Percentiles rank a stretch among this genome's conserved stretches.
These are phyloP conservation scores for Brevimyrus niger DNA, from an alignment of 2,113 vertebrate genomes.

Conservation along the genomic window DNA sequence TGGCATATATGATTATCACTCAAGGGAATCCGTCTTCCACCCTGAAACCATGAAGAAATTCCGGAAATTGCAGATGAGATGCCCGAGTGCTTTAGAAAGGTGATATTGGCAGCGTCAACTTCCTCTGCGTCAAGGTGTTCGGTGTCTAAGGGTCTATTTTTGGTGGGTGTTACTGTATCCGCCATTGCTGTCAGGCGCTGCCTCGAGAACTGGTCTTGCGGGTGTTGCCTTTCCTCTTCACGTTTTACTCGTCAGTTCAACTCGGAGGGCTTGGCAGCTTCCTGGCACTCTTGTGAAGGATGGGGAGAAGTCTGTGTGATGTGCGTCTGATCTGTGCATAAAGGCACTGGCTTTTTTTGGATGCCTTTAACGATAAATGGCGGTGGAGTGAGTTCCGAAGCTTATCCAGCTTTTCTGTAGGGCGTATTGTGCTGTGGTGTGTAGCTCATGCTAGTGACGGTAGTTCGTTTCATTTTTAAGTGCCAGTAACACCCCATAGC, in stretches of 20 bases:
- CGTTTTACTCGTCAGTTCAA: background rate
- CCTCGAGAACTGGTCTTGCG: background rate
- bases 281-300: background rate
- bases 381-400: background rate
- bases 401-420: background rate
- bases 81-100: background rate
- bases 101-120: background rate
- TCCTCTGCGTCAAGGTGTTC: background rate
- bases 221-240: background rate
- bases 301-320: background rate
- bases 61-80: background rate
- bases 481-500: background rate
- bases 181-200: background rate
- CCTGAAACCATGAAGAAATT: background rate
- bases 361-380: background rate
- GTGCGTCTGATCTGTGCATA: background rate
- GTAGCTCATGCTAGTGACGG: background rate
- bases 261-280: background rate
- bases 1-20: background rate
- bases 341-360: background rate
- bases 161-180: background rate
- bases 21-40: background rate
- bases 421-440: too few species aligned
- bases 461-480: background rate
- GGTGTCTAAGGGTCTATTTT: slow-evolving; percentile 4